phyloP scores from a whole-genome alignment of 2,888 invertebrate species.

The Cotesia congregata region DNA sequence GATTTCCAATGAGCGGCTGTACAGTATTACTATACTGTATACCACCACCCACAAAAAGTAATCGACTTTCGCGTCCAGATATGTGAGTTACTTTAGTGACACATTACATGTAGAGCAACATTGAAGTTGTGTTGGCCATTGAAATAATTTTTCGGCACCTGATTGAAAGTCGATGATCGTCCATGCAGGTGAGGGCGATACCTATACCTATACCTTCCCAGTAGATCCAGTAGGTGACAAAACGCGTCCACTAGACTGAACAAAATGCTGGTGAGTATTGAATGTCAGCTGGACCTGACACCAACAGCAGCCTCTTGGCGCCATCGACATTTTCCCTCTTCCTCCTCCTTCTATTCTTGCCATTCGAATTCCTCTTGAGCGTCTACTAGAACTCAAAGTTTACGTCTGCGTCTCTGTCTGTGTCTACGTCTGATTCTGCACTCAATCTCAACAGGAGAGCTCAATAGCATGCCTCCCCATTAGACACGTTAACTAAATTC shows the following conservation, averaged over 20 bases:
- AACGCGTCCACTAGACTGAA: conserved; percentile 35
- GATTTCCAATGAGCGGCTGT: conserved; percentile 28
- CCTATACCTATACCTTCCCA: background rate
- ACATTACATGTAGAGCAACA: conserved; percentile 1
- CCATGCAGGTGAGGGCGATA: background rate
- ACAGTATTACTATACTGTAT: background rate
- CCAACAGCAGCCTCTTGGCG: conserved; percentile 36
- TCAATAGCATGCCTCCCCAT: background rate
- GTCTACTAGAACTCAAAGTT: background rate
- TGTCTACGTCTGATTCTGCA: background rate
- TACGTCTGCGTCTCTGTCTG: background rate
- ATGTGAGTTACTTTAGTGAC: background rate
- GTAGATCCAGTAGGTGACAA: conserved; percentile 12
- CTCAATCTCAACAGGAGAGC: background rate
- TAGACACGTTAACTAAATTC: background rate
- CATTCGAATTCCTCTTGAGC: background rate
- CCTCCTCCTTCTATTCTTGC: background rate
- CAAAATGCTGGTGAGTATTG: conserved; percentile 31
- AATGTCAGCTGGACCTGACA: conserved; percentile 36
- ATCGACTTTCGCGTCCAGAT: background rate
- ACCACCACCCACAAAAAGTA: too few relatives aligned
- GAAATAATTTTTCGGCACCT: conserved; percentile 26
- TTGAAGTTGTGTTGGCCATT: conserved; percentile 28
- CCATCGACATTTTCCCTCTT: conserved; percentile 22
- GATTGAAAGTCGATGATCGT: conserved; percentile 25